A percentile compares a stretch with the other conserved stretches of the same genome.
These are phyloP conservation scores for Labia minor DNA, from an alignment of 2,888 invertebrate species.

Conservation along the genomic window DNA sequence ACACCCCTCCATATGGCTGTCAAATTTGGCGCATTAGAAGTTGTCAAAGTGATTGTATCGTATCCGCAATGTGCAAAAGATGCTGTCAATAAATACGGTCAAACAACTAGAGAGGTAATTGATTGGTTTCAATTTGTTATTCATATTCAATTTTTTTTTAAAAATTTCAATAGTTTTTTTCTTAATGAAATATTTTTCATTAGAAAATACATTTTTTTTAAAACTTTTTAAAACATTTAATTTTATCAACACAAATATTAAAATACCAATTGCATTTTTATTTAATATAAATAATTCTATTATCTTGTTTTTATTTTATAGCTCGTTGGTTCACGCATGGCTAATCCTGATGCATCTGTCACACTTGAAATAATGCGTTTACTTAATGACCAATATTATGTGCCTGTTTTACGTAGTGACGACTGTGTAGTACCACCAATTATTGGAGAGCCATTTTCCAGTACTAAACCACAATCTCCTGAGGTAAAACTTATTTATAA, in stretches of 20 bases:
- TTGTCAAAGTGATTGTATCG: constrained; percentile 66
- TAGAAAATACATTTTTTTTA: constrained; percentile 13
- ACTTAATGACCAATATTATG: constrained; percentile 68
- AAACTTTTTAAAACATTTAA: no score
- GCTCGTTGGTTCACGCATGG: constrained; percentile 63
- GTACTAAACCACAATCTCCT: constrained; percentile 41
- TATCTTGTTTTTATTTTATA: constrained; percentile 35
- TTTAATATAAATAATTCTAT: no score
- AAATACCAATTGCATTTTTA: no score
- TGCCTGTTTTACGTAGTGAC: constrained; percentile 72
- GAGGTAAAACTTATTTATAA: neutral
- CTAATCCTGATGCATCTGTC: constrained; percentile 37
- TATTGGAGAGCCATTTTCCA: constrained; percentile 70
- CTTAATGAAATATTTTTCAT: neutral
- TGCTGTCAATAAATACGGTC: constrained; percentile 61
- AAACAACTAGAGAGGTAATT: constrained; percentile 67
- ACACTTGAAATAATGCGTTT: constrained; percentile 46
- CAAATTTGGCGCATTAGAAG: constrained; percentile 72
- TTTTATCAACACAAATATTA: no score
- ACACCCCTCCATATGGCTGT: constrained; percentile 90
- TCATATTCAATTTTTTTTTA: no score
- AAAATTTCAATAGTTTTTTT: neutral
- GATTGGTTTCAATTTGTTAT: constrained; percentile 36
- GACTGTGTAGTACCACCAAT: constrained; percentile 64
- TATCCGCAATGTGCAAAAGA: constrained; percentile 69